phyloP scores from a whole-genome alignment of 2,113 vertebrate species.

The Dicaeum eximium region DNA sequence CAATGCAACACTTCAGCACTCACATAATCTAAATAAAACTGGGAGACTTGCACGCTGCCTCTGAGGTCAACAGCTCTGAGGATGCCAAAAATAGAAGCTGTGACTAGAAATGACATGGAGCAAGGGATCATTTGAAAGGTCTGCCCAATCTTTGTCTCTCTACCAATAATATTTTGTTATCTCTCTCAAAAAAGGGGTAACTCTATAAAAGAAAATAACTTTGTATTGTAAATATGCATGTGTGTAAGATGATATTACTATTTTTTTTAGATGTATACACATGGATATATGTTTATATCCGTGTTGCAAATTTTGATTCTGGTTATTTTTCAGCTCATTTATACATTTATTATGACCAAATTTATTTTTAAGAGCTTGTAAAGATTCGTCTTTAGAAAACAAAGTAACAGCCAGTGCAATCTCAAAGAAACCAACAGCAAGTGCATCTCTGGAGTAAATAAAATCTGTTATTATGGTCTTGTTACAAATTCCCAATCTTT shows the following conservation, averaged over 20 bases:
- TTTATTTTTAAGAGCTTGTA: background rate
- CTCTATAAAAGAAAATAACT: background rate
- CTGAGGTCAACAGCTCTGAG: background rate
- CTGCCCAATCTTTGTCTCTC: background rate
- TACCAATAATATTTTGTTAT: background rate
- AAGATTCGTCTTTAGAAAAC: background rate
- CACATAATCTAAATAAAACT: background rate
- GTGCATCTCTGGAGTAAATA: background rate
- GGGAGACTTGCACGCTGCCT: background rate
- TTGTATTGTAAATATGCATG: background rate
- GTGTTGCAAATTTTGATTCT: background rate
- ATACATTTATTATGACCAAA: background rate
- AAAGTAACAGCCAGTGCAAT: background rate
- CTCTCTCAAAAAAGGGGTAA: background rate
- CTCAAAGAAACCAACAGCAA: background rate
- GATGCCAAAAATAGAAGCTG: constrained; percentile 11
- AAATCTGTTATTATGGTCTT: background rate
- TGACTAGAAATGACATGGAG: background rate
- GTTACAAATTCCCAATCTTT: background rate
- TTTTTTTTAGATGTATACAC: background rate
- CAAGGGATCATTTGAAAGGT: background rate
- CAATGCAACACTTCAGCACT: background rate
- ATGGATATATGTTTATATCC: background rate
- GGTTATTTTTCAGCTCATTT: background rate
- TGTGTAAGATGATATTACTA: background rate